Conservation (phyloP, 2,888 invertebrate species). For the Drosophila infuscata region DNA sequence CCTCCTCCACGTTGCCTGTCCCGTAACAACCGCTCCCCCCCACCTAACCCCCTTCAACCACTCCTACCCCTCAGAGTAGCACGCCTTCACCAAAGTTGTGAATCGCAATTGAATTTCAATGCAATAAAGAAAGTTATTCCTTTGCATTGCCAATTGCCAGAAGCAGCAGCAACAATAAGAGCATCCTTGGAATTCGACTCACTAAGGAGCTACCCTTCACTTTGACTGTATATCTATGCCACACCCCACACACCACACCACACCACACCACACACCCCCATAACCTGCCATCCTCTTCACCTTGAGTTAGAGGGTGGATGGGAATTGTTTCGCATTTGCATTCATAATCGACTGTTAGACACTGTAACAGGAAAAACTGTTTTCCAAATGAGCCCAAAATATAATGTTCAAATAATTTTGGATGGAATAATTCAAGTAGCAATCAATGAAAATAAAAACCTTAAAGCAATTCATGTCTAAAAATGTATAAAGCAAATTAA, state of each 20-base stretch:
- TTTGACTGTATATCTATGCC: neutral
- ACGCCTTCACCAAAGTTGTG: slow-evolving; percentile 21
- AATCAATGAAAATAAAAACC: neutral
- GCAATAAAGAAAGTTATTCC: slow-evolving; percentile 75
- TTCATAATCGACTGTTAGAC: slow-evolving; percentile 56
- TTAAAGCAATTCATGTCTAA: neutral
- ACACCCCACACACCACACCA: neutral
- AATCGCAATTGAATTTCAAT: slow-evolving; percentile 78
- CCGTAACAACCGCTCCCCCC: neutral
- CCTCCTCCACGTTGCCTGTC: slow-evolving; percentile 9
- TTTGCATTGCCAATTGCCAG: slow-evolving; percentile 61
- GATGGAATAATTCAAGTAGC: neutral
- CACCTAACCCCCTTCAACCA: neutral
- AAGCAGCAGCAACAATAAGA: slow-evolving; percentile 12
- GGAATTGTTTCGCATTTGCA: slow-evolving; percentile 58
- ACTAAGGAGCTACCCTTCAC: slow-evolving; percentile 16
- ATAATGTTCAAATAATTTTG: neutral
- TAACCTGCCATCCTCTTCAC: too few species aligned
- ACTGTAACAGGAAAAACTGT: slow-evolving; percentile 20
- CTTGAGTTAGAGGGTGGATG: neutral
- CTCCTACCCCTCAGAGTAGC: neutral
- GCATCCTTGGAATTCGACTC: slow-evolving; percentile 51
- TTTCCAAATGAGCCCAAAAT: slow-evolving; percentile 32
- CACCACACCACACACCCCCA: neutral
- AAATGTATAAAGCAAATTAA: neutral